phyloP scores from a whole-genome alignment of 2,888 invertebrate species.

The Cephus runcator region DNA sequence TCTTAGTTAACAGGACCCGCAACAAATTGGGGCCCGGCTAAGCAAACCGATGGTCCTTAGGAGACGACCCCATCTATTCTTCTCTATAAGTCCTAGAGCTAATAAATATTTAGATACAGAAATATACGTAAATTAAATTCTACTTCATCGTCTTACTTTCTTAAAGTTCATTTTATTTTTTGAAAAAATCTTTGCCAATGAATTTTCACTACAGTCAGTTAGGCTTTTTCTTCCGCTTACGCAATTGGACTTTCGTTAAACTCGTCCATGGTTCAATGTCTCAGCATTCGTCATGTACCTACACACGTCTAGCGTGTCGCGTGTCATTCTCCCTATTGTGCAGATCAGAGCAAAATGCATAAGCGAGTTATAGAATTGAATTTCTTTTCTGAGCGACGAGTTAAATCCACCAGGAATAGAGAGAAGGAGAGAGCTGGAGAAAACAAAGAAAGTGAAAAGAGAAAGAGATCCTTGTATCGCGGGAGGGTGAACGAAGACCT shows the following conservation, averaged over 20 bases:
- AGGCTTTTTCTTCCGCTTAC: background rate
- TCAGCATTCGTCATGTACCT: background rate
- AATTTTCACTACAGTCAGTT: background rate
- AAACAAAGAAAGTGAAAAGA: conserved; percentile 9
- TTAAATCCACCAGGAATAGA: background rate
- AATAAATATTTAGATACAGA: background rate
- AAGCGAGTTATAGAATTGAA: background rate
- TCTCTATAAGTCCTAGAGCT: background rate
- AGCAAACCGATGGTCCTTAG: conserved; percentile 25
- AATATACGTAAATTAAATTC: background rate
- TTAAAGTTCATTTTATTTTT: too few relatives aligned
- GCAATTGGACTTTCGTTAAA: background rate
- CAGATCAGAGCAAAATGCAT: conserved; percentile 2
- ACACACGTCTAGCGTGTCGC: conserved; percentile 8
- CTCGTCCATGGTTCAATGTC: background rate
- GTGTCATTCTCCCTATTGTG: conserved; percentile 12
- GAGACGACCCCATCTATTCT: background rate
- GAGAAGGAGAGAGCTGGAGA: too few relatives aligned
- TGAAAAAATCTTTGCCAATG: background rate
- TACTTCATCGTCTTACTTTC: background rate
- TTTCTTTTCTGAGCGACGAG: background rate
- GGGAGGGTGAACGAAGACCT: conserved; percentile 20
- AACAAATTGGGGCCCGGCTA: conserved; percentile 40
- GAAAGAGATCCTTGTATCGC: conserved; percentile 9
- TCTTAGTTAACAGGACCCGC: conserved; percentile 3